Conservation (phyloP, 2,113 vertebrate species). For the Alethe castanea region DNA sequence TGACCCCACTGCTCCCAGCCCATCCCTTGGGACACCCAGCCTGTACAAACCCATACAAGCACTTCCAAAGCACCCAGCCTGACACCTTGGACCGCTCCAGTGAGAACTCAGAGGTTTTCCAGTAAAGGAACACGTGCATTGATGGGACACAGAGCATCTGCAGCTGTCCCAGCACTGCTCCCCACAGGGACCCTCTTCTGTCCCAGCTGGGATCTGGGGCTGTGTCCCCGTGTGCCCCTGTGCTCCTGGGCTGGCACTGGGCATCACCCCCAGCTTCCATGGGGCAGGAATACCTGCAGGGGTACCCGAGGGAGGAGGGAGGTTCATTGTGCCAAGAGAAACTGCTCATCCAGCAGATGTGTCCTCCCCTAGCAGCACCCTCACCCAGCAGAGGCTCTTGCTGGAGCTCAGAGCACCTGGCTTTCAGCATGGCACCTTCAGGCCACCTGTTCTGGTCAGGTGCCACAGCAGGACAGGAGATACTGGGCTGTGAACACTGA, state of each 20-base stretch:
- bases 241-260: not conserved
- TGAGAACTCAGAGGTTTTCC: not conserved
- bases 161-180: not conserved
- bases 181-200: not conserved
- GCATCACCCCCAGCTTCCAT: accelerated
- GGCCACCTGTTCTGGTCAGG: not conserved
- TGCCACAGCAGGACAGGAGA: not conserved
- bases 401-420: not conserved
- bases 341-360: not conserved
- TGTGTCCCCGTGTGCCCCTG: not conserved
- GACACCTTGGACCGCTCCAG: not conserved
- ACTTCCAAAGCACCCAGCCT: not conserved
- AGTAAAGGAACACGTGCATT: not conserved
- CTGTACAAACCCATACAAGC: not conserved
- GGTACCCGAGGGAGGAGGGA: not conserved
- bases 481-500: accelerated
- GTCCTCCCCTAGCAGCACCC: not conserved
- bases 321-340: not conserved
- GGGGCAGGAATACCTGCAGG: not conserved
- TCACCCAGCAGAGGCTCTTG: not conserved
- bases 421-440: not conserved
- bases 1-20: not conserved
- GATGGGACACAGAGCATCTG: not conserved
- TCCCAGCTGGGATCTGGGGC: not conserved
- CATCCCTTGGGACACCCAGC: not conserved